Percentiles rank a stretch among this genome's conserved stretches.
These are phyloP conservation scores for Lagodon rhomboides DNA, from an alignment of 2,797 vertebrate genomes.

Conservation along the genomic window DNA sequence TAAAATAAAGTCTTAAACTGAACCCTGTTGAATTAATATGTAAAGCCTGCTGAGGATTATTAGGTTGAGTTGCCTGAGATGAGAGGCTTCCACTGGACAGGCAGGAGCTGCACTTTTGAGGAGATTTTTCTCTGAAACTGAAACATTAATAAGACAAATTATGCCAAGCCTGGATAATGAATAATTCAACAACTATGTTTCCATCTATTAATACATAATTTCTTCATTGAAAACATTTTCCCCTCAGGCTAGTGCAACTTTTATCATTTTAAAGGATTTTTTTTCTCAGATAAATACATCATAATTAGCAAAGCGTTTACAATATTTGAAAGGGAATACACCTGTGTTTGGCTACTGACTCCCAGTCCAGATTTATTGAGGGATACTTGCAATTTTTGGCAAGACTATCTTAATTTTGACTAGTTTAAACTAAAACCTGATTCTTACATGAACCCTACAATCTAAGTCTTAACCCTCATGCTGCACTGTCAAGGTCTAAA, in stretches of 20 bases:
- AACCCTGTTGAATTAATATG: constrained; percentile 14
- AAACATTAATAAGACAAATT: constrained; percentile 57
- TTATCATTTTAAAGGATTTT: neutral
- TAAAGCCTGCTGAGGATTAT: constrained; percentile 46
- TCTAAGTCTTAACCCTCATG: neutral
- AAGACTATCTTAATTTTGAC: neutral
- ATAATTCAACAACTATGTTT: constrained; percentile 60
- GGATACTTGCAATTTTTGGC: neutral
- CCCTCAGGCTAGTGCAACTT: neutral
- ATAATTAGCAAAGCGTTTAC: neutral
- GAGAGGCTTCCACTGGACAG: constrained; percentile 27
- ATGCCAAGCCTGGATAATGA: constrained; percentile 34
- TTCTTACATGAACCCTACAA: neutral
- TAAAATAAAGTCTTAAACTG: neutral
- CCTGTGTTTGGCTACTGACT: neutral
- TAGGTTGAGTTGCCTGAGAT: constrained; percentile 6
- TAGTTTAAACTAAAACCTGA: too few relatives aligned
- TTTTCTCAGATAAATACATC: neutral
- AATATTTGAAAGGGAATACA: neutral
- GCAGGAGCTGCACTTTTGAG: constrained; percentile 25
- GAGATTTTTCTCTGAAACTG: constrained; percentile 41
- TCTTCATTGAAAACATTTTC: constrained; percentile 40
- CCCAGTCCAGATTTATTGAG: neutral
- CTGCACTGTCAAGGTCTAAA: neutral
- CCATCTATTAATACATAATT: constrained; percentile 44